These are phyloP conservation scores for Euleptes europaea DNA, from an alignment of 2,113 vertebrate genomes.

Conservation along the genomic window DNA sequence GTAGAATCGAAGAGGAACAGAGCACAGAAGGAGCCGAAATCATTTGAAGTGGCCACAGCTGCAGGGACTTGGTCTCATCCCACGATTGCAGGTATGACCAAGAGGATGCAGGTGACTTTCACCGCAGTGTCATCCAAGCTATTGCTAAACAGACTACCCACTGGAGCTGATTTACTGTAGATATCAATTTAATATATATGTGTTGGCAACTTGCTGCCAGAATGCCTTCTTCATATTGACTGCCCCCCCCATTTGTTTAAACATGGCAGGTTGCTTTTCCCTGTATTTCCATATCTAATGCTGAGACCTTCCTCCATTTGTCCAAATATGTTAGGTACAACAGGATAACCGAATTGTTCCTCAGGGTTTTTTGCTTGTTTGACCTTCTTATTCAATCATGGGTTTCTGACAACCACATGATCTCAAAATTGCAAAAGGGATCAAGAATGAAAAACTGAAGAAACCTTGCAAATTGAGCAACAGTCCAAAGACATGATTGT, in stretches of 20 bases:
- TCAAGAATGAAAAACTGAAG: background rate
- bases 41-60: conserved; percentile 55
- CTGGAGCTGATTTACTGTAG: conserved; percentile 6
- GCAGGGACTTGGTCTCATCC: conserved; percentile 34
- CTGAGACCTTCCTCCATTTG: background rate
- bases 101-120: conserved; percentile 31
- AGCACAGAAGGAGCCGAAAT: conserved; percentile 47
- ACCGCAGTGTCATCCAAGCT: conserved; percentile 34
- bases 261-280: background rate
- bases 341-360: background rate
- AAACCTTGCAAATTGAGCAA: background rate
- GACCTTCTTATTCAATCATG: background rate
- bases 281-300: background rate
- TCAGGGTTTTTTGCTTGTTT: background rate
- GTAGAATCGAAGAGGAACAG: conserved; percentile 64
- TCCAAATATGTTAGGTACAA: background rate
- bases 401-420: background rate
- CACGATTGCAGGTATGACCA: conserved; percentile 10
- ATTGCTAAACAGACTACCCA: background rate
- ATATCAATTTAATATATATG: conserved; percentile 13
- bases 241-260: background rate
- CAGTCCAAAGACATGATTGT: background rate
- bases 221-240: background rate
- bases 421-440: background rate
- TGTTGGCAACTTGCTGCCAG: background rate